Percentiles rank a stretch among this genome's conserved stretches.
Conservation (phyloP, 2,888 invertebrate species). For the Nasonovia ribisnigri region DNA sequence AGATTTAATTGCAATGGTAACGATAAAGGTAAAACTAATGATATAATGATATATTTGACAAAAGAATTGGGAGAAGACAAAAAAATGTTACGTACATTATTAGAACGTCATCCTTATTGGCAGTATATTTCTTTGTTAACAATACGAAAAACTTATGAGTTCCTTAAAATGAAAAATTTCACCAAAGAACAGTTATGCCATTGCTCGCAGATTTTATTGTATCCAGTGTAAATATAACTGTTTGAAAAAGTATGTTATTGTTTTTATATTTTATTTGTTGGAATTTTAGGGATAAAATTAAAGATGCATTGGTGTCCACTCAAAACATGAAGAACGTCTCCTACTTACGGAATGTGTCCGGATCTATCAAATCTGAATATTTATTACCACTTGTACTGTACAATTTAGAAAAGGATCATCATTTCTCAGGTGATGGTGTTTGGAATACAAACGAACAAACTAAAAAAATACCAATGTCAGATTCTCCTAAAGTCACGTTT, state of each 20-base stretch:
- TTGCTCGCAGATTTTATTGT: conserved; percentile 41
- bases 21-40: conserved; percentile 41
- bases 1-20: conserved; percentile 45
- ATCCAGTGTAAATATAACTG: conserved; percentile 54
- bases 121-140: conserved; percentile 51
- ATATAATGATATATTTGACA: conserved; percentile 51
- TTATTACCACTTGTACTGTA: conserved; percentile 46
- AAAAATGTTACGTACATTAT: conserved; percentile 7
- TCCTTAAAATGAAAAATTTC: conserved; percentile 11
- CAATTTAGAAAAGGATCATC: conserved; percentile 39
- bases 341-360: conserved; percentile 17
- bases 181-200: conserved; percentile 19
- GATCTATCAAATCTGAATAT: conserved; percentile 47
- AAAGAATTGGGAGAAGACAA: conserved; percentile 25
- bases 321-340: conserved; percentile 14
- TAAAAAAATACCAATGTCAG: not conserved
- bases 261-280: not conserved
- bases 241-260: not conserved
- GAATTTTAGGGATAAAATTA: conserved; percentile 34
- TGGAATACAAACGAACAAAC: conserved; percentile 17
- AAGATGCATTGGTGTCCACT: not conserved
- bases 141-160: conserved; percentile 51
- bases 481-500: not conserved
- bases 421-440: conserved; percentile 53
- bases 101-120: conserved; percentile 57